These are phyloP conservation scores for Gallinago paraguaiae DNA, from an alignment of 2,113 vertebrate genomes.

Conservation along the genomic window DNA sequence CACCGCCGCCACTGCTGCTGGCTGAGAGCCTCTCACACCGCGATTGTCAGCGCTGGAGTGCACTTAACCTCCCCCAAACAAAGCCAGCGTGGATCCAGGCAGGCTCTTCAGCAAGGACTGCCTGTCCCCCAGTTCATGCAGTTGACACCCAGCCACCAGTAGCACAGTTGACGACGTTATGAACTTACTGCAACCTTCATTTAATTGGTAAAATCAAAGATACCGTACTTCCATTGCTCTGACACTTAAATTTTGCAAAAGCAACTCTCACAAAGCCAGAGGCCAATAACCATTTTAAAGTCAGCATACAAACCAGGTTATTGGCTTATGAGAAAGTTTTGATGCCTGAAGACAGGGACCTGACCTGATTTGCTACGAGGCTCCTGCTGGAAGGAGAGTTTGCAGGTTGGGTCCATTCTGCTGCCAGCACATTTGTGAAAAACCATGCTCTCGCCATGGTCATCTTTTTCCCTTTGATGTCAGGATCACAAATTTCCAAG, in stretches of 20 bases:
- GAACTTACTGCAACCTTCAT: background rate
- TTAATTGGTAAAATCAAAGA: background rate
- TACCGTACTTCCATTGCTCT: background rate
- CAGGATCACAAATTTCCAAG: background rate
- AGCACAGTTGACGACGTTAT: background rate
- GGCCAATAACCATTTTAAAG: background rate
- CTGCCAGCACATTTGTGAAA: background rate
- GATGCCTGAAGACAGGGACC: background rate
- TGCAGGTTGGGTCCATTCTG: background rate
- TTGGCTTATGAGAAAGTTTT: background rate
- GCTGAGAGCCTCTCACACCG: slow-evolving; percentile 16
- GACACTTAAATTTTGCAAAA: background rate
- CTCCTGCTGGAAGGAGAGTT: background rate
- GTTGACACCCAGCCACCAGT: background rate
- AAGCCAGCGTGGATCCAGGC: background rate
- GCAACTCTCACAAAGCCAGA: background rate
- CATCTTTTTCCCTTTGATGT: background rate
- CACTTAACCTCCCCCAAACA: slow-evolving; percentile 9
- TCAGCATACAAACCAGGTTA: background rate
- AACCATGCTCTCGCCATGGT: accelerated
- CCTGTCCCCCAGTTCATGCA: background rate
- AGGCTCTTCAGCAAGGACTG: background rate
- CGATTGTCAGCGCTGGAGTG: background rate
- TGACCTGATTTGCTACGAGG: background rate
- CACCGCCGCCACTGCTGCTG: background rate